Conservation (phyloP, 2,113 vertebrate species). For the Seriola aureovittata region DNA sequence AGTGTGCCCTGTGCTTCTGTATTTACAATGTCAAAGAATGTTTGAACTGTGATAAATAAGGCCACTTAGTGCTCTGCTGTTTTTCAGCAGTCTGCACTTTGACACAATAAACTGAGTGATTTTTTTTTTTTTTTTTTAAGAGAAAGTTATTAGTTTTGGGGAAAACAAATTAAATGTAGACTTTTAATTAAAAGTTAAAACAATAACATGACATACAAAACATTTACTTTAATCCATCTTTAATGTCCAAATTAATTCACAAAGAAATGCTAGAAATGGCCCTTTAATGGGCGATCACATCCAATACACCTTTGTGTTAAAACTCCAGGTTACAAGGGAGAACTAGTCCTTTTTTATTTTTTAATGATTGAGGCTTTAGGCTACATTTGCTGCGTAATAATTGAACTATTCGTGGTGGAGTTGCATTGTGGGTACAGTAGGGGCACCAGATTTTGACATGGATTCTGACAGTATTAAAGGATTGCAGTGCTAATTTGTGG, state of each 20-base stretch:
- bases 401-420: too few species aligned
- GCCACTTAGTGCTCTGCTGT: neutral
- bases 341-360: too few species aligned
- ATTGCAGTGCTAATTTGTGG: too few species aligned
- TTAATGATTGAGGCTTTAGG: too few species aligned
- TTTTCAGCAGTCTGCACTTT: neutral
- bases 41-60: slow-evolving; percentile 8
- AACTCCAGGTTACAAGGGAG: too few species aligned
- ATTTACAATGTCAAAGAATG: slow-evolving; percentile 15
- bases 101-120: neutral
- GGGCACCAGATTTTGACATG: too few species aligned
- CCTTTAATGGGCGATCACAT: neutral
- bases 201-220: neutral
- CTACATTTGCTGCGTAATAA: too few species aligned
- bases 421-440: too few species aligned
- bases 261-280: neutral
- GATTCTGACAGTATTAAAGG: too few species aligned
- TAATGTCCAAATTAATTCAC: neutral
- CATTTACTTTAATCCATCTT: too few species aligned
- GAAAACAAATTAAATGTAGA: neutral
- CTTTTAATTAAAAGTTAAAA: neutral
- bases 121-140: too few species aligned
- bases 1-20: neutral
- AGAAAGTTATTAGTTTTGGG: neutral
- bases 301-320: neutral